Evolutionary conservation across 2,113 vertebrate genomes (phyloP), one percentile per base, ranked within the genome.

Genomic region (Cyanoderma ruficeps): DNA sequence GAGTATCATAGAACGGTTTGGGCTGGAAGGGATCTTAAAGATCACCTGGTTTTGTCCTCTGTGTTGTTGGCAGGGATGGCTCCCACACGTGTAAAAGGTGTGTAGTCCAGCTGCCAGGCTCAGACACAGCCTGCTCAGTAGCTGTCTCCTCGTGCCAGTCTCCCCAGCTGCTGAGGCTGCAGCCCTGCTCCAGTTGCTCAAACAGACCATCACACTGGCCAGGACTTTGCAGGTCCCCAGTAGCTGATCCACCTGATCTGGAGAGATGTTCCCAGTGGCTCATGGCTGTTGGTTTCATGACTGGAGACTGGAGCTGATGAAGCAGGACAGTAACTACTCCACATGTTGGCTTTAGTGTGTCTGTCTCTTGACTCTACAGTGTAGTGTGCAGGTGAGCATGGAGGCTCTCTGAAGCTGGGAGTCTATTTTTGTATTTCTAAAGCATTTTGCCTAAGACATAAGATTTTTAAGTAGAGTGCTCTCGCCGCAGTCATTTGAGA

Each of bases 41-140:
- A 18, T 46, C 6, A 10, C 24, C 23, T 30, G 13, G 31, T 56
- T 77, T 83, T 49, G 23, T 18, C 35, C 35, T 56, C 42, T 37
- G 0, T 35, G 27, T 31, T 63, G 55, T 11, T 76, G 70, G 35
- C 56, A 42, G 41, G 0, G 0, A 19, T 4, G 23, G 5, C 27
- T 77, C 49, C 10, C 64, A 20, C 15, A 3, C 1, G 1, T 5
- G 21, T 37, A 7, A 13, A 31, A 35, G 30, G 17, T 53, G 52
- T 30, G 5, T 27, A 22, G 24, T 16, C 30, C 63, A 61, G 41
- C 70, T 42, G 41, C 20, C 0, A 7, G 57, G 57, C 56, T 64
- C 42, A 57, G 57, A 8, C 37, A 4, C 30, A 33, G 47, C 24
- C 21, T 33, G 33, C 42, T 20, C 63, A 59, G 83, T 2, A 17